Percentiles rank a stretch among this genome's conserved stretches.
Evolutionary conservation across 2,888 invertebrate genomes (phyloP).

Genomic region (Papilio elwesi): DNA sequence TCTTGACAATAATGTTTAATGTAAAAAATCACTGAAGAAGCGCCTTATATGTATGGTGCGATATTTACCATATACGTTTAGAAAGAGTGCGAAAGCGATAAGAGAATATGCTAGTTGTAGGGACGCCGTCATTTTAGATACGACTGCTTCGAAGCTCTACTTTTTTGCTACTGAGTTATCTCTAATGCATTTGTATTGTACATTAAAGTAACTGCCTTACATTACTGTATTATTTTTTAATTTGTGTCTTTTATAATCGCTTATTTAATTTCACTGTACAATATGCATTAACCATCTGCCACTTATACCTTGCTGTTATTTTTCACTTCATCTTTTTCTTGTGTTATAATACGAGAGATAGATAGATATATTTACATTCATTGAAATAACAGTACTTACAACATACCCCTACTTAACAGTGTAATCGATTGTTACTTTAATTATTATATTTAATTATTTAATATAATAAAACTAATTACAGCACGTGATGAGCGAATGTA

Average conservation of each 20-base stretch:
- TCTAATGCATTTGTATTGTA: neutral
- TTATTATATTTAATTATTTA: too few relatives aligned
- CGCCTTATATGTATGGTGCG: neutral
- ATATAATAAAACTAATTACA: neutral
- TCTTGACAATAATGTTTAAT: neutral
- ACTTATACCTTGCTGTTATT: too few relatives aligned
- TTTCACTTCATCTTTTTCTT: too few relatives aligned
- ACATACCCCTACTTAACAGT: neutral
- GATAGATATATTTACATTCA: too few relatives aligned
- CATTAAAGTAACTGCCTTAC: neutral
- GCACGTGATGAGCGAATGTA: neutral
- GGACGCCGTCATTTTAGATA: constrained; percentile 6
- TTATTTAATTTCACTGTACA: too few relatives aligned
- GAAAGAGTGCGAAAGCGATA: neutral
- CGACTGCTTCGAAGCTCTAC: constrained; percentile 18
- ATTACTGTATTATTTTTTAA: neutral
- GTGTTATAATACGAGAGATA: too few relatives aligned
- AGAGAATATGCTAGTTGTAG: constrained; percentile 7
- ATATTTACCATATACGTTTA: neutral
- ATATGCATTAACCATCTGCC: too few relatives aligned
- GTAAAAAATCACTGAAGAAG: neutral
- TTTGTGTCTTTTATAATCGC: neutral
- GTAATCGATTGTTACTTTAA: too few relatives aligned
- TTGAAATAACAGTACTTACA: too few relatives aligned
- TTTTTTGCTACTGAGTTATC: neutral